Conservation (phyloP, 2,888 invertebrate species). For the Eristalis intricaria region DNA sequence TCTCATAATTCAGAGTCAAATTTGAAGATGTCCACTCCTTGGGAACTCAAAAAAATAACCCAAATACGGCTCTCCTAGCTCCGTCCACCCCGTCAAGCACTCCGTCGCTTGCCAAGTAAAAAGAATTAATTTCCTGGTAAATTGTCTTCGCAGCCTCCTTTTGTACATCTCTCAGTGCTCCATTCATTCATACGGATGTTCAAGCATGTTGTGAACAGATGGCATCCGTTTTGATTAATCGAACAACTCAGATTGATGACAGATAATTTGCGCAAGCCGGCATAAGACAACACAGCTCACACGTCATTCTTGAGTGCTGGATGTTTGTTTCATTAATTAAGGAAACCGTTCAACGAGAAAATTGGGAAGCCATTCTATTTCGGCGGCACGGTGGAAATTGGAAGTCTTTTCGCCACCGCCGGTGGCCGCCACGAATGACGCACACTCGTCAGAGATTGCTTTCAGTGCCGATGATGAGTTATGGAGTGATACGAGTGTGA, state of each 20-base stretch:
- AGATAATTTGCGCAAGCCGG: neutral
- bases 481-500: neutral
- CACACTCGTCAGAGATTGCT: neutral
- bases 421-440: no score
- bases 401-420: no score
- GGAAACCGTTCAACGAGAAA: constrained; percentile 66
- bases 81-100: neutral
- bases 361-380: constrained; percentile 60
- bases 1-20: no score
- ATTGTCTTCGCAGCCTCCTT: neutral
- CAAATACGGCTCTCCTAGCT: no score
- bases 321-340: constrained; percentile 42
- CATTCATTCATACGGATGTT: neutral
- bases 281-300: constrained; percentile 13
- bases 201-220: neutral
- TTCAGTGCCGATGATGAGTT: neutral
- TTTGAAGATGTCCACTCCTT: no score
- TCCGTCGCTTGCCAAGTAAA: neutral
- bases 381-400: neutral
- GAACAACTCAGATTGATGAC: neutral
- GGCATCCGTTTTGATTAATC: neutral
- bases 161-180: neutral
- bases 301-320: constrained; percentile 14
- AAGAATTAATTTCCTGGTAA: neutral
- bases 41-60: no score